Percentiles rank a stretch among this genome's conserved stretches.
Conservation (phyloP, 2,113 vertebrate species). For the Athene noctua region DNA sequence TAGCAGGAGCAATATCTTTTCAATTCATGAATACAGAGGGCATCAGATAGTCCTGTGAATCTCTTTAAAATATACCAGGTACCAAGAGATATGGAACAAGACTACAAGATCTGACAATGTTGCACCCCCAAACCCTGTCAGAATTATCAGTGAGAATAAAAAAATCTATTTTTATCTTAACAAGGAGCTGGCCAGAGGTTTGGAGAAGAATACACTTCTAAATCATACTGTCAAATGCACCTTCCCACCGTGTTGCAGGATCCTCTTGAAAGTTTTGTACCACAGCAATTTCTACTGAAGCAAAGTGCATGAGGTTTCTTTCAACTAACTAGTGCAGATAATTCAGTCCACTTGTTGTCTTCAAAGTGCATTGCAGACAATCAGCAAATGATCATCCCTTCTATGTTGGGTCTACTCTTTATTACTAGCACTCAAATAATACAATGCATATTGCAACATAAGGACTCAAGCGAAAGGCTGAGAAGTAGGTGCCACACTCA, state of each 20-base stretch:
- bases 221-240: neutral
- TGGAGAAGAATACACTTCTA: neutral
- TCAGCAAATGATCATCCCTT: neutral
- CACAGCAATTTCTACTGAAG: neutral
- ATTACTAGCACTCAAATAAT: neutral
- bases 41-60: neutral
- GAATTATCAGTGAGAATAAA: neutral
- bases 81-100: neutral
- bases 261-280: neutral
- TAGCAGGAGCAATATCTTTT: neutral
- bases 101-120: neutral
- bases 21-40: neutral
- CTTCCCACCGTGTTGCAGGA: neutral
- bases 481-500: neutral
- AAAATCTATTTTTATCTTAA: neutral
- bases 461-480: neutral
- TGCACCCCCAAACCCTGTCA: neutral
- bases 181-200: neutral
- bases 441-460: neutral
- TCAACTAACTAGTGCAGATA: neutral
- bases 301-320: neutral
- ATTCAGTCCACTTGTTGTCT: neutral
- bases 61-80: neutral
- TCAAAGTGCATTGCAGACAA: neutral
- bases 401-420: neutral